Base-by-base conservation (phyloP, 2,888 invertebrate genomes). In the Drosophila tanythrix region DNA sequence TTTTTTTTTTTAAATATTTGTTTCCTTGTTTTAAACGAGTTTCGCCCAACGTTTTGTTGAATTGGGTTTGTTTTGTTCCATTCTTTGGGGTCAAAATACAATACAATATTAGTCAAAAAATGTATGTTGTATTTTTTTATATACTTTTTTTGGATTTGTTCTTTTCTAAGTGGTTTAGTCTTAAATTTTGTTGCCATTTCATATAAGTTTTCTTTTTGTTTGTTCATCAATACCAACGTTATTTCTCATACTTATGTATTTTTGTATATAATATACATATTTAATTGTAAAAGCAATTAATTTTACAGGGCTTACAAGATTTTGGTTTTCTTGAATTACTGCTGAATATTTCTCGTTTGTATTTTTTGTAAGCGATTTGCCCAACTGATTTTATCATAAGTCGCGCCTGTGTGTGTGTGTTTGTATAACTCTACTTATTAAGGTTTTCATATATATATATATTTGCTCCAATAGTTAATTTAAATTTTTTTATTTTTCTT, bases 11-110 rank as follows among this genome's bases (percentile, higher is more conserved):
- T 70, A 38, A 57, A 50, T 51, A 60, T 78, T 81, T 63, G 74
- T 72, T 71, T 71, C 52, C 31, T 75, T 67, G 53, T 68, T 76
- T 76, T 74, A 85, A 89, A 89, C 88, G 88, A 89, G 76, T 76
- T 84, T 74, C 40, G 68, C 59, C 81, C 84, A 89, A 89, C 84
- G 21, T 70, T 65, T 68, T 70, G 73, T 80, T 78, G 74, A 85
- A 78, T 83, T 67, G 61, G 71, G 74, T 72, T 84, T 75, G 33
- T 69, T 76, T 61, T 65, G 38, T 63, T 76, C 69, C 56, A 40
- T 73, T 89, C 85, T 81, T 87, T 87, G 88, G 87, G 90, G 76
- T 89, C 90, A 79, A 89, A 89, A 89, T 88, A 88, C 86, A 86
- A 75, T 88, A 88, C 74, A 83, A 83, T 83, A 83, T 83, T 79